Base-by-base conservation (phyloP, 2,888 invertebrate species). In the Melanophora roralis region DNA sequence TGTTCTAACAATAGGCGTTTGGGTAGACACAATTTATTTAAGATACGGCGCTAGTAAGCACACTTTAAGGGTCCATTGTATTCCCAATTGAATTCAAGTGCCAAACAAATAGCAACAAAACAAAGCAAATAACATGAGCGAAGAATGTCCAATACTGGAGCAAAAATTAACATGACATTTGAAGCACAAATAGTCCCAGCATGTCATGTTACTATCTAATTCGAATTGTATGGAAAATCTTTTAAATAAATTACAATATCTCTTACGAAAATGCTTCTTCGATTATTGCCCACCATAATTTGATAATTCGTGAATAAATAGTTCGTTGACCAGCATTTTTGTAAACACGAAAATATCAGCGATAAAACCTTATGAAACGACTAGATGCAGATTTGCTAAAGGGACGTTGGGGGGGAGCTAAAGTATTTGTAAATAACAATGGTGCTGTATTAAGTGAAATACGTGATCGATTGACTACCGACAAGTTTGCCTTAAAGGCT, bases 41-140 rank as follows among this genome's bases (percentile, higher is more conserved):
- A 89, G 89, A 89, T 89, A 89, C 89, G 89, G 89, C 89, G 89
- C 89, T 89, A 89, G 89, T 87, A 86, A 89, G 89, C 89, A 89
- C 89, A 89, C 89, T 89, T 89, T 89, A 89, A 89, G 89, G 88
- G 88, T 85, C 89, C 87, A 89, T 89, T 89, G 89, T 89, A 87
- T 89, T 88, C 86, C 76, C 80, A 68, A 80, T 76, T 64, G 76
- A 73, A 77, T 80, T 73, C 59, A 76, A 79, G 67, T 68, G 60
- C 69, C 55, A 75, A 72, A 9, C 47, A 71, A 60, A 55, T 51
- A 40, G 57, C 68, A 62, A 71, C 59, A 57, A 9, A 38, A 45
- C 23, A 53, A 67, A 43, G 5, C 34, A 36, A 64, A 45, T 62
- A 62, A 65, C 69, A 59, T 32, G 40, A 16, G 36, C 45, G 51